Evolutionary conservation across 2,113 vertebrate species (phyloP).

Genomic region (Notothenia rossii): DNA sequence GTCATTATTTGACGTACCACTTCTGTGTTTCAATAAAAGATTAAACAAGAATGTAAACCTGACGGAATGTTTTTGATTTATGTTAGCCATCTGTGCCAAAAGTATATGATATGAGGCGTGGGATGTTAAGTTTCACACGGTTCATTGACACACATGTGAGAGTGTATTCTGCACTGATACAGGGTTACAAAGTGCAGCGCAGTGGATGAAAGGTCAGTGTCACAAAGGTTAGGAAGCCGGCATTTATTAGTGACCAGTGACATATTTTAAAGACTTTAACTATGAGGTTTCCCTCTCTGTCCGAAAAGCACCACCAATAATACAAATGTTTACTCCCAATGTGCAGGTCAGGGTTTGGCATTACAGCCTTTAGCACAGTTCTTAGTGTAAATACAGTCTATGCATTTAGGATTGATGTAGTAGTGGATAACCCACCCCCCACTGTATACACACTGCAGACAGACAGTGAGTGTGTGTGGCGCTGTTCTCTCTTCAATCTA

Average conservation of each 20-base stretch:
- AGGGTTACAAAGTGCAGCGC: not conserved
- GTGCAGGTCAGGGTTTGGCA: not conserved
- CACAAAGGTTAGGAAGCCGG: not conserved
- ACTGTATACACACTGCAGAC: not conserved
- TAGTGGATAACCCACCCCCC: not conserved
- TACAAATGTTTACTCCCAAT: not conserved
- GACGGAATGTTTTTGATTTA: not conserved
- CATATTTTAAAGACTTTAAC: not conserved
- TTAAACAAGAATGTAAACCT: not conserved
- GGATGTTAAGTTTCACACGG: not conserved
- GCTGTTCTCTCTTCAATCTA: not conserved
- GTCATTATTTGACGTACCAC: not conserved
- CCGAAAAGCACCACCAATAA: not conserved
- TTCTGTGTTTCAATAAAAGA: not conserved
- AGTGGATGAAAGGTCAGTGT: not conserved
- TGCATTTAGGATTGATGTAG: not conserved
- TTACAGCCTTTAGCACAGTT: not conserved
- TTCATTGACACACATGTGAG: not conserved
- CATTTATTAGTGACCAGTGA: not conserved
- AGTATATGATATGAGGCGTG: not conserved
- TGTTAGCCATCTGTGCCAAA: not conserved
- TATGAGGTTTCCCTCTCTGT: not conserved
- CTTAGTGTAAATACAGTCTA: not conserved
- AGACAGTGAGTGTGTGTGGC: not conserved
- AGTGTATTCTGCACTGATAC: not conserved